Percentiles rank a stretch among this genome's conserved stretches.
Conservation (phyloP, 2,797 vertebrate genomes). For the Onychomys arenicola region DNA sequence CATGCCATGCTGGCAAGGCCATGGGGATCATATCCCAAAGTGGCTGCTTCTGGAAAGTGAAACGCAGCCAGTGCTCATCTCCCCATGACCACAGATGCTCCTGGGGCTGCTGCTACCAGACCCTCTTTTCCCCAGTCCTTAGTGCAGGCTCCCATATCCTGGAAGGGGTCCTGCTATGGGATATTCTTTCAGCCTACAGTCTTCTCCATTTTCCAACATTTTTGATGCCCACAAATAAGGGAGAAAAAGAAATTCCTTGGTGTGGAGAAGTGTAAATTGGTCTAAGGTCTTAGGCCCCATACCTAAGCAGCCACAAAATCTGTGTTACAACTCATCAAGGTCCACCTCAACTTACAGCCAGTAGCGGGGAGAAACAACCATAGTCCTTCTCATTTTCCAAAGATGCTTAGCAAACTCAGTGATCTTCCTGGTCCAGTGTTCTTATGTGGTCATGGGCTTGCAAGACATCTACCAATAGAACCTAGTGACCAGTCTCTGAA, state of each 20-base stretch:
- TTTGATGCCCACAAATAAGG: background rate
- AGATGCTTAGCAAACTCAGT: background rate
- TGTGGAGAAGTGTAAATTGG: background rate
- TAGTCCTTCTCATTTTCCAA: background rate
- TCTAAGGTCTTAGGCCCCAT: background rate
- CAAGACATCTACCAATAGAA: background rate
- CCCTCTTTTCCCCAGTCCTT: background rate
- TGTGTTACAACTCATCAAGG: background rate
- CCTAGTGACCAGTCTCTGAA: background rate
- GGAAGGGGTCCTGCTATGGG: fast-evolving
- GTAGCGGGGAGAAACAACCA: background rate
- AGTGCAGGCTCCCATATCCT: too few species aligned
- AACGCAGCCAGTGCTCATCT: background rate
- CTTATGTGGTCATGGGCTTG: background rate
- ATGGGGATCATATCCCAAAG: background rate
- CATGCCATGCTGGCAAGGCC: background rate
- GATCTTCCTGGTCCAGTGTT: background rate
- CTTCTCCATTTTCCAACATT: background rate
- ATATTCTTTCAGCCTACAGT: background rate
- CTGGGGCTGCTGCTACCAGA: background rate
- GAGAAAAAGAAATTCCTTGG: background rate
- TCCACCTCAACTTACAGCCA: background rate
- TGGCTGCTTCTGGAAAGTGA: background rate
- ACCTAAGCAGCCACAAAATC: background rate
- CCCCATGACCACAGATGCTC: background rate